A percentile compares a stretch with the other conserved stretches of the same genome.
Conservation (phyloP, 2,113 vertebrate species). For the Junco hyemalis region DNA sequence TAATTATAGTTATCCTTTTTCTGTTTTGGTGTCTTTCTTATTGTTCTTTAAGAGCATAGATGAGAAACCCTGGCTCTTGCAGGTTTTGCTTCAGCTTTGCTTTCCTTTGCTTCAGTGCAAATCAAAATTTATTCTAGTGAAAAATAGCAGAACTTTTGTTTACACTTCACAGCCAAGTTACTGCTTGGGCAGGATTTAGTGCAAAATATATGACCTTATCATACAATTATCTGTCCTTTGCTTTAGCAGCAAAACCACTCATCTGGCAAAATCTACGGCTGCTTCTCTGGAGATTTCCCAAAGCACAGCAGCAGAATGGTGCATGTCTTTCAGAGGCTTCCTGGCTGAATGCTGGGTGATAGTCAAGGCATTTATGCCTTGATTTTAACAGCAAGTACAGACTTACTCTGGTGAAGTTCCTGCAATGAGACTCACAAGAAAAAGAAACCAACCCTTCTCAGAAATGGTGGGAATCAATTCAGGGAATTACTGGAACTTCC, state of each 20-base stretch:
- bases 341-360: neutral
- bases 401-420: fast-evolving
- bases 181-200: neutral
- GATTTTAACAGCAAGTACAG: neutral
- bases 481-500: neutral
- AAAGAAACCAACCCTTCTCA: neutral
- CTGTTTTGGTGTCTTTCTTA: neutral
- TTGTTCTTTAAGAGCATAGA: neutral
- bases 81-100: neutral
- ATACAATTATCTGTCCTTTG: neutral
- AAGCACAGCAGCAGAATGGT: neutral
- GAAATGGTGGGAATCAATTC: neutral
- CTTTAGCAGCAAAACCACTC: neutral
- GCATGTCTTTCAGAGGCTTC: neutral
- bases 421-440: neutral
- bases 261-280: neutral
- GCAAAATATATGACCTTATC: neutral
- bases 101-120: neutral
- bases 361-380: neutral
- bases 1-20: neutral
- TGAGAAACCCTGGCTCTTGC: neutral
- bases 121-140: neutral
- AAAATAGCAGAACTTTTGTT: neutral
- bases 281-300: neutral
- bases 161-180: neutral